Conservation (phyloP, 2,113 vertebrate species). For the Hystrix cristata region DNA sequence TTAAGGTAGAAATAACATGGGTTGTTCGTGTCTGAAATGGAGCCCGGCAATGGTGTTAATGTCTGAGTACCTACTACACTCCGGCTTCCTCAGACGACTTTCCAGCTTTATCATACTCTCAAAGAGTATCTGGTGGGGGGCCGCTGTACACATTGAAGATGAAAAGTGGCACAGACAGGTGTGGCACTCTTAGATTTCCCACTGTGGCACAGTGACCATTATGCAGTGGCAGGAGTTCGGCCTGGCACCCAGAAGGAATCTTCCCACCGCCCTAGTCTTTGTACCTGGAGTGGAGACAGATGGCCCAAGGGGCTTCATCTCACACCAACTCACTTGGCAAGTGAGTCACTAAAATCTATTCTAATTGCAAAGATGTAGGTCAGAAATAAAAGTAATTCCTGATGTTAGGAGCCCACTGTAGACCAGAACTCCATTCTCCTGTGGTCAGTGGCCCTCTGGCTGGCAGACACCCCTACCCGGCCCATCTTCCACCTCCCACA, state of each 20-base stretch:
- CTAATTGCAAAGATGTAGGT: not conserved
- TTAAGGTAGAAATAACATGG: not conserved
- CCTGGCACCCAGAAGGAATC: fast-evolving
- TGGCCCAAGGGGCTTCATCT: not conserved
- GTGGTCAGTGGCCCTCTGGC: fast-evolving
- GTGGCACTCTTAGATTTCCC: not conserved
- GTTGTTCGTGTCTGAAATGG: not conserved
- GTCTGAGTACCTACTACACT: not conserved
- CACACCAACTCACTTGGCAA: not conserved
- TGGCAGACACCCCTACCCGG: fast-evolving
- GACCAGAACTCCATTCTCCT: not conserved
- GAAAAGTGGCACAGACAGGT: fast-evolving
- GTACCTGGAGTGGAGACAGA: not conserved
- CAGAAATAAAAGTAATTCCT: not conserved
- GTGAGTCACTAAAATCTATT: not conserved
- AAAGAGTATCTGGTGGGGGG: not conserved
- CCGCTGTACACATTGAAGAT: fast-evolving
- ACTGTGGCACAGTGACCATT: too few relatives aligned
- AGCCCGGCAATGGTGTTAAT: fast-evolving
- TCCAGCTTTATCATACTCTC: not conserved
- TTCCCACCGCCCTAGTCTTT: fast-evolving
- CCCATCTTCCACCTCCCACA: not conserved
- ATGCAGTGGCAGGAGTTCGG: not conserved
- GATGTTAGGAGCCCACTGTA: not conserved
- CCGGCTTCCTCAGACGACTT: not conserved